These are phyloP conservation scores for Arothron firmamentum DNA, from an alignment of 2,113 vertebrate species.

Conservation along the genomic window DNA sequence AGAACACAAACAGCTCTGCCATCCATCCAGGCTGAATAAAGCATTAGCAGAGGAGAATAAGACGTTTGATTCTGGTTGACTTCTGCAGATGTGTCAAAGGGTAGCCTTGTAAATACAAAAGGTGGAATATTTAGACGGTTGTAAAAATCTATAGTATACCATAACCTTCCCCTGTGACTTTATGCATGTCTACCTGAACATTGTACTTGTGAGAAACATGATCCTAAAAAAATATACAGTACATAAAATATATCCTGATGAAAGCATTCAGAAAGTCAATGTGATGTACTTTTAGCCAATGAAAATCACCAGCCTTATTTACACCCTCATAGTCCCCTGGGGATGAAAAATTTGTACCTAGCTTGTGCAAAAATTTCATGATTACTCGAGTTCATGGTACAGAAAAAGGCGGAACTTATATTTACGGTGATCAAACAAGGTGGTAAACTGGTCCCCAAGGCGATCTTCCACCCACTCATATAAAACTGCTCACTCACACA, in stretches of 20 bases:
- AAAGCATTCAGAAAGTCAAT: not conserved
- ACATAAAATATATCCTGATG: not conserved
- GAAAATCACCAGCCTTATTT: not conserved
- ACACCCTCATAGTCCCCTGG: slow-evolving; percentile 12
- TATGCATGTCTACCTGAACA: not conserved
- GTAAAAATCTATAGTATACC: no score
- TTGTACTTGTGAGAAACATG: not conserved
- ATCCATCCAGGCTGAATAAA: not conserved
- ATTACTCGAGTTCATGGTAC: slow-evolving; percentile 45
- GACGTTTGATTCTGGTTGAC: no score
- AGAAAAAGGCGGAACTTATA: slow-evolving; percentile 37
- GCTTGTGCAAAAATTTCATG: slow-evolving; percentile 46
- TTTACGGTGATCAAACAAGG: slow-evolving; percentile 60
- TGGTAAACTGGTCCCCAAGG: slow-evolving; percentile 46
- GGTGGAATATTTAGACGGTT: no score
- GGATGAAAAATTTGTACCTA: slow-evolving; percentile 29
- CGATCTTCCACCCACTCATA: slow-evolving; percentile 41
- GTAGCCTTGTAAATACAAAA: no score
- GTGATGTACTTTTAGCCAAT: no score
- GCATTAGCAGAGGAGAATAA: slow-evolving; percentile 6
- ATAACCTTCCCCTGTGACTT: not conserved
- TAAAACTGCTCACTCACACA: slow-evolving; percentile 10
- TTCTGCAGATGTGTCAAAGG: not conserved
- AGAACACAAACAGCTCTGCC: slow-evolving; percentile 36
- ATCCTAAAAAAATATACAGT: no score